These are phyloP conservation scores for Camponotus floridanus DNA, from an alignment of 1,140 invertebrate species.

Conservation along the genomic window DNA sequence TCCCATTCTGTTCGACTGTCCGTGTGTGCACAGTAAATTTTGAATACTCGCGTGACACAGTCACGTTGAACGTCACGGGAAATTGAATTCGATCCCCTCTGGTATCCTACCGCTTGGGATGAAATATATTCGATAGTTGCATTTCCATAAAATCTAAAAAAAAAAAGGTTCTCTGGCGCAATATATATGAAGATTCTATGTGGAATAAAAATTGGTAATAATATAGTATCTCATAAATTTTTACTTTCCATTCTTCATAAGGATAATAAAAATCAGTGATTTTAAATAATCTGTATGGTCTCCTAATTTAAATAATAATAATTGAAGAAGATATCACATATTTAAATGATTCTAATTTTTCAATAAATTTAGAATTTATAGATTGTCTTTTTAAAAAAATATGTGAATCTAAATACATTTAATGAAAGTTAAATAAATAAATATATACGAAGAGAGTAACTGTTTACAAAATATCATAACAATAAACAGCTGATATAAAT, in stretches of 20 bases:
- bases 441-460: background rate
- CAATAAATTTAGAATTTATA: too few species aligned
- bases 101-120: background rate
- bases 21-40: constrained; percentile 39
- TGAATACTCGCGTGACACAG: constrained; percentile 44
- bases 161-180: background rate
- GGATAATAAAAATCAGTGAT: background rate
- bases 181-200: too few species aligned
- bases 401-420: background rate
- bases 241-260: background rate
- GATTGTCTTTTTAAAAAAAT: too few species aligned
- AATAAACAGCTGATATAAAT: background rate
- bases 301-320: background rate
- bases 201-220: background rate
- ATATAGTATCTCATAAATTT: background rate
- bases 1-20: constrained; percentile 49
- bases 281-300: too few species aligned
- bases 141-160: too few species aligned
- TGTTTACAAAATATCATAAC: background rate
- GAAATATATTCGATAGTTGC: constrained; percentile 6
- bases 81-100: constrained; percentile 70
- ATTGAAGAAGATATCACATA: background rate
- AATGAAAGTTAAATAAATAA: constrained; percentile 1
- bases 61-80: constrained; percentile 68
- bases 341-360: too few species aligned